These are phyloP conservation scores for Limnephilus rhombicus DNA, from an alignment of 2,888 invertebrate genomes.

Conservation along the genomic window DNA sequence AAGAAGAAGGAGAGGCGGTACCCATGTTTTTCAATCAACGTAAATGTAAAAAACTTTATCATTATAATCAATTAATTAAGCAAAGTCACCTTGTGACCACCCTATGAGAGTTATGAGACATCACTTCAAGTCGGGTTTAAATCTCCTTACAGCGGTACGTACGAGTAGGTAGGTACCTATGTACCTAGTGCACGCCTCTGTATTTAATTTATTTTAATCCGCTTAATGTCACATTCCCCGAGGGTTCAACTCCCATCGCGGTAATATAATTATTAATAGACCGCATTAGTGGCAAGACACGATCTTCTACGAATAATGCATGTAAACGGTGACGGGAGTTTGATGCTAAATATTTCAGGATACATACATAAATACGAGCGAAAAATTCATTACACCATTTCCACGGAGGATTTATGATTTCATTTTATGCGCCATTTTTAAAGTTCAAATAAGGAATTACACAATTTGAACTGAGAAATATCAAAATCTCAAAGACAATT, in stretches of 20 bases:
- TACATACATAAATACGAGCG: no score
- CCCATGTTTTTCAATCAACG: no score
- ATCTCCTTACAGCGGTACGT: neutral
- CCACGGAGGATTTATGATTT: no score
- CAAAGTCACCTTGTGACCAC: neutral
- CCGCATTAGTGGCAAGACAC: conserved; percentile 1
- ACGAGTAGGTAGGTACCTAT: no score
- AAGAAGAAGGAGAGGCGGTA: no score
- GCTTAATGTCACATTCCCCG: conserved; percentile 26
- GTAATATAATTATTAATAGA: conserved; percentile 1
- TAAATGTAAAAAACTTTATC: no score
- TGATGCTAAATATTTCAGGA: neutral
- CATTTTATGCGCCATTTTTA: no score
- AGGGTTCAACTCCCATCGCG: conserved; percentile 1
- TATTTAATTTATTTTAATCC: conserved; percentile 26
- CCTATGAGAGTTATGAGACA: neutral
- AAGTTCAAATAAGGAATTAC: no score
- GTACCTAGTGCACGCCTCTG: conserved; percentile 21
- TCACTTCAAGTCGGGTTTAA: neutral
- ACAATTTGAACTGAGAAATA: no score
- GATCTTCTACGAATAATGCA: neutral
- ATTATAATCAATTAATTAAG: neutral
- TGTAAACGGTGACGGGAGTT: neutral
- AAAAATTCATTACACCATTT: no score
- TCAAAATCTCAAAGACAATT: no score